Evolutionary conservation across 2,888 invertebrate genomes (phyloP).

Genomic region (Lasioglossum calceatum): DNA sequence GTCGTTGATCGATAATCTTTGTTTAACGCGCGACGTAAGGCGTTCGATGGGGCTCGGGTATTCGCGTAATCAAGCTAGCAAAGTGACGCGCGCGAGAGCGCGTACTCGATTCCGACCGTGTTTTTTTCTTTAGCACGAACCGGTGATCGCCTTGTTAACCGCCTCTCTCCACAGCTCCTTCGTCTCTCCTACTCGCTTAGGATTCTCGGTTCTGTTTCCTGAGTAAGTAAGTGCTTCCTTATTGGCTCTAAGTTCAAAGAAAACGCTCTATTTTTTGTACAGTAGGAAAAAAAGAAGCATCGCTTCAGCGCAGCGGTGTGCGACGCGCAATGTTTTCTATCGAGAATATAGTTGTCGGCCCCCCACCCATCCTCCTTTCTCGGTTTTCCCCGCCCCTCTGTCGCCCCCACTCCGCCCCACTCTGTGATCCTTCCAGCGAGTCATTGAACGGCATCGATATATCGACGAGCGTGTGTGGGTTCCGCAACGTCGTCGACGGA

Average conservation of each 20-base stretch:
- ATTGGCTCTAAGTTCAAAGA: constrained; percentile 50
- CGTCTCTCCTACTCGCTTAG: constrained; percentile 38
- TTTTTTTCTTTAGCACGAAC: constrained; percentile 1
- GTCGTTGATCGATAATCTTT: constrained; percentile 41
- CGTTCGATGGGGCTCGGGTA: not conserved
- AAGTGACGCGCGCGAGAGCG: not conserved
- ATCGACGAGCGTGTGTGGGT: not conserved
- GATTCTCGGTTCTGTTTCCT: constrained; percentile 32
- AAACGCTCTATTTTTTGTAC: constrained; percentile 56
- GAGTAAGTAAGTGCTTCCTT: constrained; percentile 51
- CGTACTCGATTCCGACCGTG: constrained; percentile 12
- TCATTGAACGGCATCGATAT: constrained; percentile 11
- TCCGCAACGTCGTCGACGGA: not conserved
- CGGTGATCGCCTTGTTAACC: constrained; percentile 1
- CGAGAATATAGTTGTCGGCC: constrained; percentile 40
- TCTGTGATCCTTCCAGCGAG: constrained; percentile 1
- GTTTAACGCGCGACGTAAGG: not conserved
- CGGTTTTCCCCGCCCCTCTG: not conserved
- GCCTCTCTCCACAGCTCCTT: constrained; percentile 11
- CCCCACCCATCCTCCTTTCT: not conserved
- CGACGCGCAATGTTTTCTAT: constrained; percentile 53
- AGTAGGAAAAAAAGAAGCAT: constrained; percentile 21
- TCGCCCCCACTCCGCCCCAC: too few relatives aligned
- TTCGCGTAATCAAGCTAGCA: not conserved
- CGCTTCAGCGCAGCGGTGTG: not conserved